phyloP scores from a whole-genome alignment of 2,797 vertebrate genomes.

The Sebastes itinus region DNA sequence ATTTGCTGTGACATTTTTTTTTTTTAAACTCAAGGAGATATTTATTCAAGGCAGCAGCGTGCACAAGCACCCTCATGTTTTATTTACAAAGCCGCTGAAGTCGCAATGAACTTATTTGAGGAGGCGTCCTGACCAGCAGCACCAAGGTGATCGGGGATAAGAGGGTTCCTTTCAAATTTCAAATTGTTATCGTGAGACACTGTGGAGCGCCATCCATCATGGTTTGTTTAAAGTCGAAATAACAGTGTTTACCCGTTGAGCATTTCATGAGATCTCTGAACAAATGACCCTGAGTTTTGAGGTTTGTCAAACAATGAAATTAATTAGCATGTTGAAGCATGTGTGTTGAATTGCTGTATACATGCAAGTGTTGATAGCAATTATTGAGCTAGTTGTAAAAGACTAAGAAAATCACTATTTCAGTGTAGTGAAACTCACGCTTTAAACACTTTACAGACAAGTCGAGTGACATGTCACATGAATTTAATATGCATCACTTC shows the following conservation, averaged over 20 bases:
- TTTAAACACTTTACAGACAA: neutral
- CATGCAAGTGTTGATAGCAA: neutral
- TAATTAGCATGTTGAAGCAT: constrained; percentile 3
- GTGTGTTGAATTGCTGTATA: neutral
- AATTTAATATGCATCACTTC: constrained; percentile 24
- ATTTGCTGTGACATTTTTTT: constrained; percentile 40
- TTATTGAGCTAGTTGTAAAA: neutral
- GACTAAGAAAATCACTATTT: neutral
- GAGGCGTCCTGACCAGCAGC: constrained; percentile 31
- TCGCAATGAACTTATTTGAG: constrained; percentile 52
- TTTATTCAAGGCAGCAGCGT: constrained; percentile 56
- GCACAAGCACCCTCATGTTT: constrained; percentile 54
- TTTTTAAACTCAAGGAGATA: constrained; percentile 28
- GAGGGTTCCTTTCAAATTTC: constrained; percentile 27
- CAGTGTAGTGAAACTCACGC: neutral
- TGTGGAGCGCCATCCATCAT: constrained; percentile 6
- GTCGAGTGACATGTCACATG: neutral
- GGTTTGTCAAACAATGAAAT: constrained; percentile 33
- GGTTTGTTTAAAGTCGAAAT: constrained; percentile 23
- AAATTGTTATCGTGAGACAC: constrained; percentile 29
- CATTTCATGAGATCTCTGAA: constrained; percentile 26
- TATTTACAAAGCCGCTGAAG: constrained; percentile 51
- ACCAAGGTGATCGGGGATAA: constrained; percentile 49
- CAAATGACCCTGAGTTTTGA: constrained; percentile 4
- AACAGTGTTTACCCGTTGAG: constrained; percentile 17